A percentile compares a stretch with the other conserved stretches of the same genome.
phyloP scores from a whole-genome alignment of 1,140 invertebrate species.

The Lordiphosa collinella region DNA sequence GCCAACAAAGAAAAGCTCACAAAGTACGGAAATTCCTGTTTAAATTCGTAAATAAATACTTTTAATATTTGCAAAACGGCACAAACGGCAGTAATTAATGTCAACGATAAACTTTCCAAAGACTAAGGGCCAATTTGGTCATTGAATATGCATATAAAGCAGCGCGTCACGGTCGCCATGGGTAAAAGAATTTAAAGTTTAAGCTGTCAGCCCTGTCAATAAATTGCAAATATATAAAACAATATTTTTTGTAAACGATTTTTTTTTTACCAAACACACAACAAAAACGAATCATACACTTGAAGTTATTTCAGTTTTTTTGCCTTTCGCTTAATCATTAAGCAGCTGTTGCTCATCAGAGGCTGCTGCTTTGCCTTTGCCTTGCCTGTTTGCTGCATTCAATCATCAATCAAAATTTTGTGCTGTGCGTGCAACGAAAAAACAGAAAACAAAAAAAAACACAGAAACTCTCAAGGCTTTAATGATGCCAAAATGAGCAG shows the following conservation, averaged over 20 bases:
- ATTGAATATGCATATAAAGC: no score
- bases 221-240: no score
- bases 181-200: no score
- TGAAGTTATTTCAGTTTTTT: conserved; percentile 23
- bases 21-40: no score
- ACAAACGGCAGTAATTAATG: no score
- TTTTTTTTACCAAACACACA: conserved; percentile 17
- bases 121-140: no score
- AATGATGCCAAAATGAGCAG: conserved; percentile 63
- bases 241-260: conserved; percentile 11
- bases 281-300: conserved; percentile 19
- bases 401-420: conserved; percentile 77
- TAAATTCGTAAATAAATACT: no score
- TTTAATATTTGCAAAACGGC: no score
- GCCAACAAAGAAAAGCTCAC: no score
- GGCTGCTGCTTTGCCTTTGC: conserved; percentile 30
- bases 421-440: conserved; percentile 52
- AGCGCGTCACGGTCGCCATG: no score
- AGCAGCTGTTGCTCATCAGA: conserved; percentile 72
- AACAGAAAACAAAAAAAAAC: conserved; percentile 8
- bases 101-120: no score
- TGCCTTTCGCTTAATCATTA: conserved; percentile 55
- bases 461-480: conserved; percentile 41
- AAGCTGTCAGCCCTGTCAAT: no score
- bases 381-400: conserved; percentile 43